Evolutionary conservation across 2,888 invertebrate species (phyloP).

Genomic region (Ophioninae sp.): DNA sequence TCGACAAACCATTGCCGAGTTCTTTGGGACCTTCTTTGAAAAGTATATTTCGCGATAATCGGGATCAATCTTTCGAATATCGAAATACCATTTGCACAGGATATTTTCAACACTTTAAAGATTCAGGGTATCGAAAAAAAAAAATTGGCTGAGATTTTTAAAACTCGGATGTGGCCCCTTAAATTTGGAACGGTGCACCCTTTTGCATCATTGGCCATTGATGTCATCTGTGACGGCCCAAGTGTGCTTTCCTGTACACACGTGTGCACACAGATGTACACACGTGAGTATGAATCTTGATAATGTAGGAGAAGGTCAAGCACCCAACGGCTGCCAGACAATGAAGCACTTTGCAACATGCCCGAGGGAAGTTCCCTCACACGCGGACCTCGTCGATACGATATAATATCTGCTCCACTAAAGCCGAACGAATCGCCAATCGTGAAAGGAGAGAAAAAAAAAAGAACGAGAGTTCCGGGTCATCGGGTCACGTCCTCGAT

Average conservation of each 20-base stretch:
- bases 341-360: conserved; percentile 75
- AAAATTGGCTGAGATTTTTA: too few relatives aligned
- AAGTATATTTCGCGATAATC: too few relatives aligned
- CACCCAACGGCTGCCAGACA: conserved; percentile 77
- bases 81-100: too few relatives aligned
- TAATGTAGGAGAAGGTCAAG: conserved; percentile 79
- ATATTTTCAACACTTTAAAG: too few relatives aligned
- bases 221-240: not conserved
- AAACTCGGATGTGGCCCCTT: too few relatives aligned
- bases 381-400: conserved; percentile 13
- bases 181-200: not conserved
- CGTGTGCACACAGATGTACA: not conserved
- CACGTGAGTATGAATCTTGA: conserved; percentile 51
- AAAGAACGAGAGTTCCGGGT: conserved; percentile 43
- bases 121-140: too few relatives aligned
- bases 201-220: conserved; percentile 8
- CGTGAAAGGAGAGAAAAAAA: conserved; percentile 11
- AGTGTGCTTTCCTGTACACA: conserved; percentile 17
- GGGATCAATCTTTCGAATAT: too few relatives aligned
- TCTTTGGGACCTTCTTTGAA: too few relatives aligned
- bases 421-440: conserved; percentile 48
- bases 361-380: conserved; percentile 49
- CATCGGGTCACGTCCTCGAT: conserved; percentile 58
- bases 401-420: conserved; percentile 52
- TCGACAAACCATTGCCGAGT: too few relatives aligned